Conservation (phyloP, 2,113 vertebrate species). For the Hystrix cristata region DNA sequence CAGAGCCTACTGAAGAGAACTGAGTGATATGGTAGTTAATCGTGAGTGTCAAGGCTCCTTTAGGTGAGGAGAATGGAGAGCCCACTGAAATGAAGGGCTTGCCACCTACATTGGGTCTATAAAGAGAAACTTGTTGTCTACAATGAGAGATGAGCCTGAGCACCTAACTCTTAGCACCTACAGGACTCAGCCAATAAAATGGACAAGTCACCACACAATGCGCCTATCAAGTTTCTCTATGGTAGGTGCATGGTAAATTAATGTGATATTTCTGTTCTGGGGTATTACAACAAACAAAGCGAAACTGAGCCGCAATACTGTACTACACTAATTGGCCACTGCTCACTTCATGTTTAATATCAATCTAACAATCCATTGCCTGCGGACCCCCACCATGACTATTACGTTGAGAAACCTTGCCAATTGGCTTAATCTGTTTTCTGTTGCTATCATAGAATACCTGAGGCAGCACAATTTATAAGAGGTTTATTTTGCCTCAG, state of each 20-base stretch:
- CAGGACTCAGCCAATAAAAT: neutral
- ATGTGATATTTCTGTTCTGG: conserved; percentile 33
- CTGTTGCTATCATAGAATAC: neutral
- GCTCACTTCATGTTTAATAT: neutral
- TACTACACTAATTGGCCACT: neutral
- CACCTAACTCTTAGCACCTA: conserved; percentile 4
- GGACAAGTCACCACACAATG: neutral
- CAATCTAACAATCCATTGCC: neutral
- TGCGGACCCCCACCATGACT: neutral
- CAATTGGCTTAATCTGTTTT: neutral
- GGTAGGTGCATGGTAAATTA: neutral
- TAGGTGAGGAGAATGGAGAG: neutral
- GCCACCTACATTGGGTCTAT: neutral
- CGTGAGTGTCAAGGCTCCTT: neutral
- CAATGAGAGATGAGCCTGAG: neutral
- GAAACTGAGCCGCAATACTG: neutral
- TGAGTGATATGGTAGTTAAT: neutral
- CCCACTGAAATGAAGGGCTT: neutral
- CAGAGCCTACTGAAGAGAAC: neutral
- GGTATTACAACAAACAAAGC: neutral
- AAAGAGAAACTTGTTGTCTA: conserved; percentile 8
- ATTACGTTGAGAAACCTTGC: neutral
- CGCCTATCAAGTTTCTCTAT: neutral
- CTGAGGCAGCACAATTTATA: neutral
- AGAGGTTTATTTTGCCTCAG: neutral